Evolutionary conservation across 2,113 vertebrate genomes (phyloP), one percentile per base, ranked within the genome.

Genomic region (Sceloporus tristichus): DNA sequence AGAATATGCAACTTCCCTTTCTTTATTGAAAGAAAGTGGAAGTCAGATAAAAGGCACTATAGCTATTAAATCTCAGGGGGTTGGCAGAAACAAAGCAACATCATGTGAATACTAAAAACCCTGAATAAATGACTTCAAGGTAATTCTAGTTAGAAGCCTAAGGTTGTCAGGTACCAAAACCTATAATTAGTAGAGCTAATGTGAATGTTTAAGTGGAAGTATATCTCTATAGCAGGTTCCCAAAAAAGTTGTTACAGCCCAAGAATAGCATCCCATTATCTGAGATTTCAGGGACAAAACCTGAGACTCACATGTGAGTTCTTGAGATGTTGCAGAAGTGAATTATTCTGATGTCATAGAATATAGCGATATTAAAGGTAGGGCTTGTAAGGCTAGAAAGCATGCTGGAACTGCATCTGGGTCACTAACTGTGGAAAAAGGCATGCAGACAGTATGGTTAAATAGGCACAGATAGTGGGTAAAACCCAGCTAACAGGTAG

Each of bases 1-100:
- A 96, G 89, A 92, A 95, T 95, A 94, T 82, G 85, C 14, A 40
- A 53, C 48, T 91, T 94, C 66, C 27, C 54, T 87, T 94, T 93
- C 88, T 87, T 94, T 95, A 93, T 86, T 94, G 93, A 94, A 94
- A 94, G 86, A 96, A 96, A 94, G 90, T 93, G 65, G 88, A 96
- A 95, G 92, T 95, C 93, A 96, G 94, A 94, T 95, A 94, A 95
- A 96, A 96, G 93, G 89, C 90, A 87, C 90, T 85, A 90, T 9
- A 87, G 62, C 90, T 91, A 82, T 90, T 0, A 4, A 87, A 93
- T 89, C 92, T 92, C 88, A 38, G 79, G 84, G 88, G 90, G 89
- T 89, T 87, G 78, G 66, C 87, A 95, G 94, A 95, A 95, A 96
- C 91, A 87, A 56, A 88, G 82, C 53, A 88, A 21, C 87, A 38